Percentiles rank a stretch among this genome's conserved stretches.
Conservation (phyloP, 1,140 invertebrate genomes). For the Ceratina calcarata region DNA sequence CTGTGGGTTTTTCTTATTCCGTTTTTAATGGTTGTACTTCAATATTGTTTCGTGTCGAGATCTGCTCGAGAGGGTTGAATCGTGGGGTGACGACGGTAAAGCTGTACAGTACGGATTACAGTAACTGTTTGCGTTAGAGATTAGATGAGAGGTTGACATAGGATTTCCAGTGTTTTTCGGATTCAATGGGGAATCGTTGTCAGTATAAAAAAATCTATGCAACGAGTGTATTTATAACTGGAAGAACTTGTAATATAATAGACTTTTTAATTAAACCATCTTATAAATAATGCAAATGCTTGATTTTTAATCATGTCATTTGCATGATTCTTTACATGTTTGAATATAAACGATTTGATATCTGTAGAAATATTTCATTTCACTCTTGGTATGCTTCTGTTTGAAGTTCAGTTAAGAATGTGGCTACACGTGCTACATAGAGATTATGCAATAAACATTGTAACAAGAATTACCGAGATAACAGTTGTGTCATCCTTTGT, state of each 20-base stretch:
- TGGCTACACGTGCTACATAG: background rate
- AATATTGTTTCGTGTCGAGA: conserved; percentile 9
- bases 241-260: no score
- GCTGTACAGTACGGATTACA: background rate
- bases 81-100: background rate
- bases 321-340: no score
- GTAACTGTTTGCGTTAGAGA: background rate
- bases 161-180: no score
- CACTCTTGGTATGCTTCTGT: background rate
- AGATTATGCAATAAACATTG: conserved; percentile 2
- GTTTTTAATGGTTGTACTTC: no score
- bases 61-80: background rate
- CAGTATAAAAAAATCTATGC: no score
- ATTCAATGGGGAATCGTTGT: no score
- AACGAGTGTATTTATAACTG: no score
- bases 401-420: background rate
- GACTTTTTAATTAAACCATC: no score
- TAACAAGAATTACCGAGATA: conserved; percentile 7
- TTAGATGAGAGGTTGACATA: background rate
- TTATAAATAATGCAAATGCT: no score
- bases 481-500: background rate
- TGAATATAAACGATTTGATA: no score
- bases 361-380: no score
- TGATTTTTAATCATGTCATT: no score
- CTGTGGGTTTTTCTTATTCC: background rate